These are phyloP conservation scores for Temnothorax ravouxi DNA, from an alignment of 2,888 invertebrate species.

Conservation along the genomic window DNA sequence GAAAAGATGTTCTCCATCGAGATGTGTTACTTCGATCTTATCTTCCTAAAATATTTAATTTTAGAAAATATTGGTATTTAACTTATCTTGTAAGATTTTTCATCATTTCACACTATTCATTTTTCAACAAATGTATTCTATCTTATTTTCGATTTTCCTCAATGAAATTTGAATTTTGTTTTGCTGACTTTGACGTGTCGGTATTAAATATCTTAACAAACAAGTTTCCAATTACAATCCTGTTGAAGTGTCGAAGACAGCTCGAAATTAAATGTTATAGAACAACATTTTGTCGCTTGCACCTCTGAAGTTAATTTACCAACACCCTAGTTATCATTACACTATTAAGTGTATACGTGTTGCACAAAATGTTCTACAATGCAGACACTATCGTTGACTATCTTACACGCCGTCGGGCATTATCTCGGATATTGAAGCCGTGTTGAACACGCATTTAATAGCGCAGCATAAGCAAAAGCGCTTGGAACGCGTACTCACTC, in stretches of 20 bases:
- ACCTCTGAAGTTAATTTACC: background rate
- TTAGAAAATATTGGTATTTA: background rate
- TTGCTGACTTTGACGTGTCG: background rate
- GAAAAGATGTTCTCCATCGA: background rate
- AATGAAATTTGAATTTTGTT: background rate
- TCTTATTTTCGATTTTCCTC: background rate
- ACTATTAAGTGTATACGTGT: conserved; percentile 27
- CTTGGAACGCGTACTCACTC: conserved; percentile 49
- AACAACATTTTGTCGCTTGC: background rate
- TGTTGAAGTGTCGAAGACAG: background rate
- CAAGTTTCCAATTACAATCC: background rate
- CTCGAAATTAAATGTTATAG: background rate
- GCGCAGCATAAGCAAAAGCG: conserved; percentile 49
- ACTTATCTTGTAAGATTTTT: background rate
- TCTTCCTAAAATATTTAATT: background rate
- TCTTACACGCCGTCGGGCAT: conserved; percentile 38
- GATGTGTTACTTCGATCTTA: background rate
- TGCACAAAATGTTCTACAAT: conserved; percentile 34
- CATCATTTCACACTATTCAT: background rate
- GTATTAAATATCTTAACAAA: conserved; percentile 9
- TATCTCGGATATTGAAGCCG: conserved; percentile 47
- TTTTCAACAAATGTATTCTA: background rate
- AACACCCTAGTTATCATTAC: background rate
- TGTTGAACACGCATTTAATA: conserved; percentile 51
- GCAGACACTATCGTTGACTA: conserved; percentile 26